Conservation (phyloP, 2,113 vertebrate species). For the Condylura cristata region DNA sequence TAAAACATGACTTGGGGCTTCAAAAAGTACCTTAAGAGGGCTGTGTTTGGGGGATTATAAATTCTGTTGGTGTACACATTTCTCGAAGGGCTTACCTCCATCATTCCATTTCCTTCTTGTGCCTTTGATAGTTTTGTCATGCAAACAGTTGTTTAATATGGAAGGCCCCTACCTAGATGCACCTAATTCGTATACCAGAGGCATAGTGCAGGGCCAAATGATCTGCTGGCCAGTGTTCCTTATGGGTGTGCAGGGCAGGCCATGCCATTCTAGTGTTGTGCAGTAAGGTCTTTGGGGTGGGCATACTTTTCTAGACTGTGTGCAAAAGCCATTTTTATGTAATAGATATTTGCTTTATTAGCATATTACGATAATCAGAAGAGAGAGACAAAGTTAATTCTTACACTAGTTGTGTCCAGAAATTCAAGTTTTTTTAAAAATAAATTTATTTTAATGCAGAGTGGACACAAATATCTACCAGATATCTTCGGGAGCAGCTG, state of each 20-base stretch:
- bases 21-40: not conserved
- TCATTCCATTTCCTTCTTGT: not conserved
- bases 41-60: not conserved
- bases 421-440: not conserved
- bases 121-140: not conserved
- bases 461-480: slow-evolving; percentile 89
- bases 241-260: not conserved
- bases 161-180: not conserved
- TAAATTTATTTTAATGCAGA: slow-evolving; percentile 74
- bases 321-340: not conserved
- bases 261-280: not conserved
- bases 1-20: not conserved
- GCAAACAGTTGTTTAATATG: not conserved
- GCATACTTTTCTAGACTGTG: rapidly evolving
- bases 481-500: slow-evolving; percentile 87
- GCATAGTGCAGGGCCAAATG: not conserved
- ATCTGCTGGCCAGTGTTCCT: not conserved
- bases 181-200: not conserved
- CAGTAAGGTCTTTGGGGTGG: rapidly evolving
- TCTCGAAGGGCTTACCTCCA: not conserved
- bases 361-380: not conserved
- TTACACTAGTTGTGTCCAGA: not conserved
- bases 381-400: not conserved
- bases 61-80: not conserved
- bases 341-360: not conserved